Percentiles rank a stretch among this genome's conserved stretches.
Evolutionary conservation across 2,797 vertebrate genomes (phyloP).

Genomic region (Odontamblyopus rebecca): DNA sequence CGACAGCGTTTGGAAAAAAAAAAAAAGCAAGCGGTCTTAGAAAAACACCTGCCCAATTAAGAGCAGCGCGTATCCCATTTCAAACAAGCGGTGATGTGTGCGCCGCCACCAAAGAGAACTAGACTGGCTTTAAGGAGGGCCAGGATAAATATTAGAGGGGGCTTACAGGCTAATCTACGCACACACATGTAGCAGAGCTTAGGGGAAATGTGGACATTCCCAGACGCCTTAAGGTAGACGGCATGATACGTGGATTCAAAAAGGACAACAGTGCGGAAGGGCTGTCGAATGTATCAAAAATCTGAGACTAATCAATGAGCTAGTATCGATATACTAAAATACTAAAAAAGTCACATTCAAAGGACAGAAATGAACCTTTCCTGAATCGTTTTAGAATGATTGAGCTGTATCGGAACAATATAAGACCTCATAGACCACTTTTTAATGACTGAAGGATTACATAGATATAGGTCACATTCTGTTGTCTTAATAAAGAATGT

Average conservation of each 20-base stretch:
- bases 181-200: constrained; percentile 34
- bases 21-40: constrained; percentile 53
- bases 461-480: too few species aligned
- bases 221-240: constrained; percentile 71
- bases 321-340: too few species aligned
- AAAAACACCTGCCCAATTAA: constrained; percentile 79
- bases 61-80: constrained; percentile 69
- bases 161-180: constrained; percentile 74
- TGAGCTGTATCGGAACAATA: too few species aligned
- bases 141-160: constrained; percentile 78
- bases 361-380: too few species aligned
- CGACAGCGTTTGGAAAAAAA: constrained; percentile 54
- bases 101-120: constrained; percentile 68
- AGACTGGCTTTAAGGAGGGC: constrained; percentile 75
- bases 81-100: constrained; percentile 60
- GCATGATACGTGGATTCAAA: constrained; percentile 46
- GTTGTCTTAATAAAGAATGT: too few species aligned
- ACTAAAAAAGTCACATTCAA: too few species aligned
- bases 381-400: too few species aligned
- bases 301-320: too few species aligned
- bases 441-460: too few species aligned
- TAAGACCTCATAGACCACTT: too few species aligned
- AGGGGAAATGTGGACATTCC: constrained; percentile 67
- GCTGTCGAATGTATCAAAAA: too few species aligned
- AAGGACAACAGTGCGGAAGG: constrained; percentile 35